Base-by-base conservation (phyloP, 2,888 invertebrate species). In the Zygothrica quintamaculata region DNA sequence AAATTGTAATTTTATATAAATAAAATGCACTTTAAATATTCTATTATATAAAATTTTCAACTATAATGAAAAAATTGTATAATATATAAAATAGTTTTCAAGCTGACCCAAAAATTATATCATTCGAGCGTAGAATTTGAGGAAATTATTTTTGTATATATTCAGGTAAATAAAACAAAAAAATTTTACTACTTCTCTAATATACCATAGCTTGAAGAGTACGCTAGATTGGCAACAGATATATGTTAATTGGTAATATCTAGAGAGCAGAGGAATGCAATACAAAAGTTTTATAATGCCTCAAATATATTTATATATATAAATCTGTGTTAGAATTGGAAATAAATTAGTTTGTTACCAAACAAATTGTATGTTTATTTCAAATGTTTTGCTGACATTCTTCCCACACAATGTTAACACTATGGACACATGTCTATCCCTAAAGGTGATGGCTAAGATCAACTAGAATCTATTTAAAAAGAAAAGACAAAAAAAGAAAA, bases 221-320 rank as follows among this genome's bases (percentile, higher is more conserved):
- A n/a, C n/a, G n/a, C n/a, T n/a, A n/a, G n/a, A n/a, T 22, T 22
- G 5, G 18, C 2, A 22, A 22, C 3, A 22, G 18, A 22, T 22
- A 22, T 5, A 5, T 22, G 18, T 2, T 22, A 5, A 5, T 22
- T 3, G 2, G 2, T 2, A 22, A 3, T 31, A 18, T 12, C 16
- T 3, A 11, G 6, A n/a, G n/a, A n/a, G n/a, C n/a, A n/a, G n/a
- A n/a, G n/a, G 43, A 51, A 66, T 52, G 39, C 73, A 26, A 60
- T 59, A 33, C 22, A 50, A 53, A 44, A 39, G 42, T 40, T 44
- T 15, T 47, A 44, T 9, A 31, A 37, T 64, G 42, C n/a, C n/a
- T n/a, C n/a, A n/a, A n/a, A n/a, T n/a, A n/a, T 47, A 25, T 70
- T 65, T 74, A 65, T 71, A 81, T 80, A 66, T 70, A 70, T 74